These are phyloP conservation scores for Erythrolamprus reginae DNA, from an alignment of 2,113 vertebrate species.

Conservation along the genomic window DNA sequence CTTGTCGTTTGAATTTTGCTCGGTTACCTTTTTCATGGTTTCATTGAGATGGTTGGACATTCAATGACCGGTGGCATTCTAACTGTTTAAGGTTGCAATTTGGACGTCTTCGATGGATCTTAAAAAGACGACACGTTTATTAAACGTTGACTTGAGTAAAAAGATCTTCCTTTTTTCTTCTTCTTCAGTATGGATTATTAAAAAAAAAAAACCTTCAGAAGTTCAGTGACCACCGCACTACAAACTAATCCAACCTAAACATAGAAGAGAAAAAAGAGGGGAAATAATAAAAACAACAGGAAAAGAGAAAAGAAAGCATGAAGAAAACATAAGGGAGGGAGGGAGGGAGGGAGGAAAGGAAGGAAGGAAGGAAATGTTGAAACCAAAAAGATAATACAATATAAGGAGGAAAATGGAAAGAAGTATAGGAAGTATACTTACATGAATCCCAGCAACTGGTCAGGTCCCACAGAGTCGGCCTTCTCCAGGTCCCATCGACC, in stretches of 20 bases:
- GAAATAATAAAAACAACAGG: not conserved
- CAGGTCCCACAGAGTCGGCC: too few species aligned
- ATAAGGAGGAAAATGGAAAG: too few species aligned
- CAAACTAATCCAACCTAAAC: not conserved
- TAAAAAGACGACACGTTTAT: not conserved
- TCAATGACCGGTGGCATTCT: not conserved
- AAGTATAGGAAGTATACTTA: too few species aligned
- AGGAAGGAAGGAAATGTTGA: not conserved
- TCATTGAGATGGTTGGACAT: not conserved
- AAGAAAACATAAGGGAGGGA: not conserved
- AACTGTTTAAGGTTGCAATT: not conserved
- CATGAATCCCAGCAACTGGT: too few species aligned
- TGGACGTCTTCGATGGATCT: not conserved
- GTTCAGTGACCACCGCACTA: not conserved
- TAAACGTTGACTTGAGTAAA: not conserved
- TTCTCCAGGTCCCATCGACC: too few species aligned
- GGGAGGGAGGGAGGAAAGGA: too few species aligned
- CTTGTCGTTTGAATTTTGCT: not conserved
- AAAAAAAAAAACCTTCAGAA: not conserved
- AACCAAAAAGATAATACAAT: too few species aligned
- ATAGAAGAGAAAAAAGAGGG: not conserved
- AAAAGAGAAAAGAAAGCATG: not conserved
- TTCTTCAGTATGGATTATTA: not conserved
- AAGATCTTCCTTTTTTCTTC: not conserved
- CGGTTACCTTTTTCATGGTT: not conserved